phyloP scores from a whole-genome alignment of 2,113 vertebrate species.

The Australoheros scitulus region DNA sequence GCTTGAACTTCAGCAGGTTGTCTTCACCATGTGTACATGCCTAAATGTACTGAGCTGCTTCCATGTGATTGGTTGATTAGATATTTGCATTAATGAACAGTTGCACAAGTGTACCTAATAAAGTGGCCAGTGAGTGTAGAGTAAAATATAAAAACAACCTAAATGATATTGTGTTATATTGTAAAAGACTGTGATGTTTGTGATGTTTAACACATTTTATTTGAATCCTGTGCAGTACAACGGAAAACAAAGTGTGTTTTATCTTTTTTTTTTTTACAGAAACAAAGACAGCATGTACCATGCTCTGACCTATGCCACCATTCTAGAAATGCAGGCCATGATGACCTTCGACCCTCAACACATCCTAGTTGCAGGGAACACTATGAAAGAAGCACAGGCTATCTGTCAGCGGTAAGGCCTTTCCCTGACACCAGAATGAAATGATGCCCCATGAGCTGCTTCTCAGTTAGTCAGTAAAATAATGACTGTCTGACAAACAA shows the following conservation, averaged over 20 bases:
- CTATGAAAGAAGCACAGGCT: conserved; percentile 95
- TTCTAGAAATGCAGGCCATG: conserved; percentile 98
- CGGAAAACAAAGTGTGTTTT: neutral
- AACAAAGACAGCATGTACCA: conserved; percentile 98
- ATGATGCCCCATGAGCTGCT: neutral
- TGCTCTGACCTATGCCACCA: conserved; percentile 94
- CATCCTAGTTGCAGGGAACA: conserved; percentile 90
- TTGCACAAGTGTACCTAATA: too few species aligned
- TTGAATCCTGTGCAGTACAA: neutral
- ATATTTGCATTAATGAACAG: too few species aligned
- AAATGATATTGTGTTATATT: neutral
- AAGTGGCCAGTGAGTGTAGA: too few species aligned
- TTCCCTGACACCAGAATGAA: neutral
- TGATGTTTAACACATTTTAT: neutral
- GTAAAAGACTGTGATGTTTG: neutral
- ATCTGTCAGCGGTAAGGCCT: conserved; percentile 88
- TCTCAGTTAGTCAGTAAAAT: neutral
- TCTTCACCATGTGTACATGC: too few species aligned
- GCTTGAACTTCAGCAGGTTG: too few species aligned
- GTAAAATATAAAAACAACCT: neutral
- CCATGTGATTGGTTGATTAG: too few species aligned
- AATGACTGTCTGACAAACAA: neutral
- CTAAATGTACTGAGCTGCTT: too few species aligned
- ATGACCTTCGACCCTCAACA: conserved; percentile 97
- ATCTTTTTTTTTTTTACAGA: conserved; percentile 72